Conservation (phyloP, 2,797 vertebrate species). For the Gastrophryne carolinensis region DNA sequence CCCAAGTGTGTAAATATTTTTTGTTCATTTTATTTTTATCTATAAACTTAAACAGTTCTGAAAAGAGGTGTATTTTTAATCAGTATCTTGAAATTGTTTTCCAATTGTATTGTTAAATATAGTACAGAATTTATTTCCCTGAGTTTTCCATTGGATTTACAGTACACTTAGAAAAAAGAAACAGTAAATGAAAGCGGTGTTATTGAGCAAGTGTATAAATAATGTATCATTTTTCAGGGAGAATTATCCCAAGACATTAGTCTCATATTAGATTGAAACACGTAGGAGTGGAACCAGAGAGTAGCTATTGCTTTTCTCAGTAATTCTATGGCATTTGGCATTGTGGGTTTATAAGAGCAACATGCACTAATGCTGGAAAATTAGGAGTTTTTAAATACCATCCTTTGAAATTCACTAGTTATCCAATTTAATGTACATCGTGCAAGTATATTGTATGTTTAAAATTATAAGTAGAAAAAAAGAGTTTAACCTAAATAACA, state of each 20-base stretch:
- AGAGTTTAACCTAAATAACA: too few species aligned
- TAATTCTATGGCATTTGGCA: neutral
- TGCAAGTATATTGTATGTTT: too few species aligned
- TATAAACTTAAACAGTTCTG: too few species aligned
- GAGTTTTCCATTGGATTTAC: slow-evolving; percentile 3
- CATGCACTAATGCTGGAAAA: neutral
- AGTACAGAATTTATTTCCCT: neutral
- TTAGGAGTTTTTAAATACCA: neutral
- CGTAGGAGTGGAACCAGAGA: slow-evolving; percentile 2
- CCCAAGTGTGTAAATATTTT: too few species aligned
- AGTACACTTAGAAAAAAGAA: slow-evolving; percentile 25
- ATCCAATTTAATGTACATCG: slow-evolving; percentile 21
- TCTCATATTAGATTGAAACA: slow-evolving; percentile 25
- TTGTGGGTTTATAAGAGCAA: neutral
- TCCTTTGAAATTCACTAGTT: slow-evolving; percentile 23
- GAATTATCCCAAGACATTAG: slow-evolving; percentile 33
- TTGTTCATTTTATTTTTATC: too few species aligned
- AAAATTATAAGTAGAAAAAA: too few species aligned
- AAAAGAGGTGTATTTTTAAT: neutral
- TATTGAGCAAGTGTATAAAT: slow-evolving; percentile 47
- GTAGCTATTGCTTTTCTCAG: slow-evolving; percentile 4
- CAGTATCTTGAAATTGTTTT: neutral
- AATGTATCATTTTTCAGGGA: slow-evolving; percentile 32
- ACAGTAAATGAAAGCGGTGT: slow-evolving; percentile 37
- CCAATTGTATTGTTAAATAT: neutral